Conservation (phyloP, 1,140 invertebrate genomes). For the Neodiprion fabricii region DNA sequence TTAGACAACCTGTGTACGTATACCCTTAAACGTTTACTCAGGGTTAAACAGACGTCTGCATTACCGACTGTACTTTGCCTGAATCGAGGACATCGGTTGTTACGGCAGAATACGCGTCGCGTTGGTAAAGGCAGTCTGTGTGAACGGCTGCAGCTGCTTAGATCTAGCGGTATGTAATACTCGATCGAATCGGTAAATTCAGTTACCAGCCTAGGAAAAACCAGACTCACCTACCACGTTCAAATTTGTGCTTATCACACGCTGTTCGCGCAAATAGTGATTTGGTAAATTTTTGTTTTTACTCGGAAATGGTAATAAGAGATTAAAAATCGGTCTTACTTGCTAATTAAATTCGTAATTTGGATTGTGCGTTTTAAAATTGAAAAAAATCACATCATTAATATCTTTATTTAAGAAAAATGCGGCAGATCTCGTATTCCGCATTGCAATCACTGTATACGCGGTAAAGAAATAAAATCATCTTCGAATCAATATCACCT, state of each 20-base stretch:
- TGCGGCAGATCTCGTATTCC: no score
- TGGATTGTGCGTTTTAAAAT: no score
- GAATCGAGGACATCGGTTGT: not conserved
- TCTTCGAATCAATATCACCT: no score
- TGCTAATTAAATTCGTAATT: no score
- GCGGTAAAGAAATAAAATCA: no score
- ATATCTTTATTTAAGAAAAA: no score
- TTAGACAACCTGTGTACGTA: no score
- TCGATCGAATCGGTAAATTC: not conserved
- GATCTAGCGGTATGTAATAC: not conserved
- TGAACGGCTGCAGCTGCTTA: not conserved
- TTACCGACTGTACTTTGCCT: not conserved
- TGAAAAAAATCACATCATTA: no score
- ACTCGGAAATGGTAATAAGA: not conserved
- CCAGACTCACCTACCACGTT: not conserved
- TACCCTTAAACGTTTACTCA: no score
- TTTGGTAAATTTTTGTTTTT: not conserved
- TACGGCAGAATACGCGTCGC: not conserved
- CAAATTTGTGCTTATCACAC: not conserved
- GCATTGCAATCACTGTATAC: no score
- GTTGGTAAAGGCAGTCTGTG: not conserved
- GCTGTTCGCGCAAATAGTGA: not conserved
- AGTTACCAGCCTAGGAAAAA: not conserved
- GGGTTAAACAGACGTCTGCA: not conserved
- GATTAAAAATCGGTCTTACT: no score